Conservation (phyloP, 2,797 vertebrate species). For the Hippocampus kuda region DNA sequence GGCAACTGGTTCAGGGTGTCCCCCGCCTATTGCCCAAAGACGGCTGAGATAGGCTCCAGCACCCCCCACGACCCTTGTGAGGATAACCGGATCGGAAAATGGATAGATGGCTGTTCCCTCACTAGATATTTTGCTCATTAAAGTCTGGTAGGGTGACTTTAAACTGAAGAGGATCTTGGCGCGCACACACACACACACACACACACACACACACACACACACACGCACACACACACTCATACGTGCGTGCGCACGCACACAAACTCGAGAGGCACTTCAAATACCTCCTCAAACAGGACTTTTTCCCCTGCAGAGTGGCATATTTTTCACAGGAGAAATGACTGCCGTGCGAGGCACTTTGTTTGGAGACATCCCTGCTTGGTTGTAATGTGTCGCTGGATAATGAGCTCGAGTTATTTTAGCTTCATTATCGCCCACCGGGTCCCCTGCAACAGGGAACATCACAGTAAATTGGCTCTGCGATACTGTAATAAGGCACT, state of each 20-base stretch:
- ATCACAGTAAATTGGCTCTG: conserved; percentile 48
- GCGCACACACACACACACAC: conserved; percentile 23
- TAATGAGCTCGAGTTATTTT: conserved; percentile 56
- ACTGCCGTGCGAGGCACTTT: conserved; percentile 21
- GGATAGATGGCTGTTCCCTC: not conserved
- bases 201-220: not conserved
- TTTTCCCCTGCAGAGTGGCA: conserved; percentile 41
- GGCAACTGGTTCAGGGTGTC: no score
- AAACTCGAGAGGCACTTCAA: conserved; percentile 12
- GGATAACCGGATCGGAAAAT: no score
- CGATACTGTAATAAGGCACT: conserved; percentile 37
- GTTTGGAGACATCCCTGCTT: conserved; percentile 24
- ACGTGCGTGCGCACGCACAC: conserved; percentile 20
- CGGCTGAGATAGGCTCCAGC: no score
- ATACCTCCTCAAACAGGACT: conserved; percentile 40
- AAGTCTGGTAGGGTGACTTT: conserved; percentile 40
- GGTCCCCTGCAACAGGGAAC: conserved; percentile 32
- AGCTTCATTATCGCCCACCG: conserved; percentile 48
- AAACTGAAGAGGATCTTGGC: not conserved
- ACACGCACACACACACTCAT: not conserved
- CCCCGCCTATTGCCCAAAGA: no score
- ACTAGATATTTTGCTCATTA: conserved; percentile 46
- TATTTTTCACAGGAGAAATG: conserved; percentile 34
- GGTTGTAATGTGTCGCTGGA: conserved; percentile 26
- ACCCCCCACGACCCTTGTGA: no score